A percentile compares a stretch with the other conserved stretches of the same genome.
These are phyloP conservation scores for Drepana falcataria DNA, from an alignment of 2,888 invertebrate species.

Conservation along the genomic window DNA sequence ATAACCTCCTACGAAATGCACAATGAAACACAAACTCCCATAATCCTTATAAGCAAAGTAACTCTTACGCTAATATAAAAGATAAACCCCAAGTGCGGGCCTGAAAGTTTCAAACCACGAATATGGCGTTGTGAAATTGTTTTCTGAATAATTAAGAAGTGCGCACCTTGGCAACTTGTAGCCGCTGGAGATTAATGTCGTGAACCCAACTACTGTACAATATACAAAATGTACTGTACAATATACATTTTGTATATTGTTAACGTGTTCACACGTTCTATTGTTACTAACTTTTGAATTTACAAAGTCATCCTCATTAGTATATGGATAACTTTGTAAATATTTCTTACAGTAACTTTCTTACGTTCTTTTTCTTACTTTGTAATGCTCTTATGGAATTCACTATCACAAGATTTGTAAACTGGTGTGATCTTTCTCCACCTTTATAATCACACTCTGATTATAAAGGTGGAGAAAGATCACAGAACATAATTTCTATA, in stretches of 20 bases:
- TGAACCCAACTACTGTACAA: not conserved
- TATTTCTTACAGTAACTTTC: too few relatives aligned
- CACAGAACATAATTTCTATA: too few relatives aligned
- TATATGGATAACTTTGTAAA: too few relatives aligned
- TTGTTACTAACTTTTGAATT: too few relatives aligned
- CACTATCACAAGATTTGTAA: too few relatives aligned
- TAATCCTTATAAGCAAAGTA: not conserved
- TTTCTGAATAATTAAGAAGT: constrained; percentile 12
- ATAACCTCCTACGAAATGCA: not conserved
- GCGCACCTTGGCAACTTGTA: constrained; percentile 10
- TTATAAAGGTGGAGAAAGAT: too few relatives aligned
- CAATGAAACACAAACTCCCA: not conserved
- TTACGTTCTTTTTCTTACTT: too few relatives aligned
- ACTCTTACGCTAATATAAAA: not conserved
- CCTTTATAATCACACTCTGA: too few relatives aligned
- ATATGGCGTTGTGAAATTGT: constrained; percentile 1
- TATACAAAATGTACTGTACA: not conserved
- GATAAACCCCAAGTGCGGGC: not conserved
- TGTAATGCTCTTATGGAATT: too few relatives aligned
- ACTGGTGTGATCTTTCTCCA: too few relatives aligned
- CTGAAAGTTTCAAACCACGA: not conserved
- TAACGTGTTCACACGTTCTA: not conserved
- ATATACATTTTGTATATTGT: too few relatives aligned
- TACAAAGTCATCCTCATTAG: too few relatives aligned
- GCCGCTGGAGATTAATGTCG: constrained; percentile 2